Evolutionary conservation across 2,888 invertebrate species (phyloP), one percentile per base, ranked within the genome.

Genomic region (Andrena marginata): DNA sequence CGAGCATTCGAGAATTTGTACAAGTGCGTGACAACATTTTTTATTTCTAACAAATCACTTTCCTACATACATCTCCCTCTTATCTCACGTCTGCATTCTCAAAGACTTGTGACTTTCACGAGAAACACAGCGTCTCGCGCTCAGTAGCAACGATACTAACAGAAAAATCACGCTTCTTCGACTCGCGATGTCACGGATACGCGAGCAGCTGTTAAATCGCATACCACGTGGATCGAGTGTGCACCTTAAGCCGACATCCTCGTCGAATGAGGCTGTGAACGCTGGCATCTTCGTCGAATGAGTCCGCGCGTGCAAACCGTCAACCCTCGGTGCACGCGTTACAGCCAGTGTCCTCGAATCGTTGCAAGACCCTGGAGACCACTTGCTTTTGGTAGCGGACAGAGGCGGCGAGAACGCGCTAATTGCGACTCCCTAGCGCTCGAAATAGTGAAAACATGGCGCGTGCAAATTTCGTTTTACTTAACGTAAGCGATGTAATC

Each of bases 201-300:
- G 56, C 48, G 63, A 48, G 48, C 48, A 68, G 62, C n/a, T 54
- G 65, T 16, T 67, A 60, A 67, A 67, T 78, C 54, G 54, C 74
- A 63, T n/a, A 26, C 63, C 48, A 62, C 49, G 49, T 62, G 73
- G 23, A 77, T 29, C 51, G 49, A 67, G 49, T 10, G 60, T 26
- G 51, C 42, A 62, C 69, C 70, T 76, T 70, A 54, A 20, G 26
- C 48, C n/a, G 29, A 33, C 20, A 60, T 70, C 70, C 51, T 42
- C 42, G 51, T 76, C 60, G 35, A 20, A 70, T n/a, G 35, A 35
- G 51, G 20, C 23, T 20, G 26, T 5, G 26, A 56, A 56, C 7
- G 26, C 26, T 56, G 26, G 10, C 26, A 56, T 56, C 23, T 56
- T 23, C 3, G 23, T 23, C 26, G 8, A 56, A 26, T 23, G 42